These are phyloP conservation scores for Chalcosyrphus nemorum DNA, from an alignment of 2,888 invertebrate genomes.

Conservation along the genomic window DNA sequence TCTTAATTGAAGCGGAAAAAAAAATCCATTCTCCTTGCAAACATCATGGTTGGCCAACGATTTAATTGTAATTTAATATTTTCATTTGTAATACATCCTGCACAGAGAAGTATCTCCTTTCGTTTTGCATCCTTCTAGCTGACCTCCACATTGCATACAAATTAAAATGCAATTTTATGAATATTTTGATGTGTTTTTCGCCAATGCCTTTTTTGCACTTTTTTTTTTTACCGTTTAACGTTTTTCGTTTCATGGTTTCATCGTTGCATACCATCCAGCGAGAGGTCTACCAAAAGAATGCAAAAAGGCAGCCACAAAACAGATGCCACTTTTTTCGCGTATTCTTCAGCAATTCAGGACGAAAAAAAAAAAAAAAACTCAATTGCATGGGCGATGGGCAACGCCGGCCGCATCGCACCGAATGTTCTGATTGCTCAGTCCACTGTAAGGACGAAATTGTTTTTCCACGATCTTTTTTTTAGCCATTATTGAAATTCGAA, in stretches of 20 bases:
- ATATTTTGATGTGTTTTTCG: slow-evolving; percentile 48
- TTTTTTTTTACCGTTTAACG: slow-evolving; percentile 61
- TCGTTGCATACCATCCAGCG: slow-evolving; percentile 28
- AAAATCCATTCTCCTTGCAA: slow-evolving; percentile 31
- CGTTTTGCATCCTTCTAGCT: slow-evolving; percentile 15
- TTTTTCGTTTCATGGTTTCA: slow-evolving; percentile 49
- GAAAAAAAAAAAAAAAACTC: slow-evolving; percentile 14
- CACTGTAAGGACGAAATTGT: slow-evolving; percentile 72
- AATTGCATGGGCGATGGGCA: slow-evolving; percentile 44
- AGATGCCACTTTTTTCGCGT: slow-evolving; percentile 55
- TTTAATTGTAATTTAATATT: slow-evolving; percentile 73
- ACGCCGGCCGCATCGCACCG: slow-evolving; percentile 9
- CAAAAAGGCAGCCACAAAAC: slow-evolving; percentile 66
- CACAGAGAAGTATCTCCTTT: slow-evolving; percentile 9
- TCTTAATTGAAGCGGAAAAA: slow-evolving; percentile 59
- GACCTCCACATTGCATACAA: slow-evolving; percentile 48
- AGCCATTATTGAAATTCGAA: slow-evolving; percentile 72
- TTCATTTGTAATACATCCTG: slow-evolving; percentile 69
- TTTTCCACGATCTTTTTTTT: slow-evolving; percentile 49
- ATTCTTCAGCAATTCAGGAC: slow-evolving; percentile 25
- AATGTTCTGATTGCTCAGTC: slow-evolving; percentile 68
- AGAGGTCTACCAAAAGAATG: slow-evolving; percentile 43
- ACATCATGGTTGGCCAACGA: slow-evolving; percentile 39
- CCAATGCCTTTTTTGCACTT: slow-evolving; percentile 28
- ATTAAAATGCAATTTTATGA: slow-evolving; percentile 73